Base-by-base conservation (phyloP, 2,797 vertebrate genomes). In the Chloroceryle amazona region DNA sequence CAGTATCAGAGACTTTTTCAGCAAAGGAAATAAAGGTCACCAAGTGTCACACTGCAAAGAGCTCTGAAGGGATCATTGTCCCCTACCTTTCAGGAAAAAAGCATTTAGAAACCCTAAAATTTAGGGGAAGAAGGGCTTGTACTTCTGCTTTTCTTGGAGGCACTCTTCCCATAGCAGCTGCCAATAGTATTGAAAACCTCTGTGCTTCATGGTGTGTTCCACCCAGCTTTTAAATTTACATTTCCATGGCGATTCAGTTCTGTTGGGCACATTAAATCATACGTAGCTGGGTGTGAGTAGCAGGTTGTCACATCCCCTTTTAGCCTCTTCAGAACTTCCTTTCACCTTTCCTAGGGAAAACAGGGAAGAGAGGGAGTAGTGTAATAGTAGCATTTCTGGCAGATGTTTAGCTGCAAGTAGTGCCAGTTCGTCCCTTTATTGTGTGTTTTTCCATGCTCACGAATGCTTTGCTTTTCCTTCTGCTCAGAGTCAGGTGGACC, bases 401-500 rank as follows among this genome's bases (percentile, higher is more conserved):
- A 51, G 47, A 31, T 84, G 70, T 90, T 51, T 63, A 49, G 35
- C 28, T 54, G 68, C 28, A 51, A 2, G 18, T 67, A 47, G 11
- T 60, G n/a, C 9, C 61, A 4, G 1, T 39, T 71, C 3, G 1
- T 61, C 54, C 18, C 7, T 78, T 63, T 55, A 23, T 6, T 0
- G 0, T n/a, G 25, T 71, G 46, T 1, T 5, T 73, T 94, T 76
- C 82, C 19, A 3, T 23, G 28, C 63, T 82, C 10, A 78, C 25
- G 28, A 33, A 46, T 39, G 13, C 19, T 86, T 91, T 73, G 20
- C 70, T 84, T 90, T 68, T 21, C 39, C 21, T 95, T 66, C 92
- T 70, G 63, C 88, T 22, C 97, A 99, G 99, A 99, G 96, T 99
- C 99, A 28, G 99, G 99, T 14, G 99, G 99, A 18, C 99, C 99